Evolutionary conservation across 2,888 invertebrate species (phyloP).

Genomic region (Thecophora atra): DNA sequence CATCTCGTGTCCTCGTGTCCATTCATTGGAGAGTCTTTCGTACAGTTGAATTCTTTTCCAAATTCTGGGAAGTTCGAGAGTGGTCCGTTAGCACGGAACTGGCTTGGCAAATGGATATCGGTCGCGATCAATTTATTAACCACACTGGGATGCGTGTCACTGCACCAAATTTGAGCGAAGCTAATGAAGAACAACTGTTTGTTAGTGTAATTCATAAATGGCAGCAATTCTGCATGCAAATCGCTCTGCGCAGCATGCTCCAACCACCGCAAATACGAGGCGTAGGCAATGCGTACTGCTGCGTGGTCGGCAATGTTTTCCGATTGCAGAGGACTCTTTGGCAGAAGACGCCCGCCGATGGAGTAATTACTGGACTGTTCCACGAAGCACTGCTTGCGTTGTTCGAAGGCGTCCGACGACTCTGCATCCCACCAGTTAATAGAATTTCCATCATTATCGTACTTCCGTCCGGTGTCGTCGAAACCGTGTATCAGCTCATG

Average conservation of each 20-base stretch:
- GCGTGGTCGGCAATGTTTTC: conserved; percentile 64
- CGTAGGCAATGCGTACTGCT: conserved; percentile 58
- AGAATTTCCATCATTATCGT: conserved; percentile 53
- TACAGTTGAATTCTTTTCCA: conserved; percentile 57
- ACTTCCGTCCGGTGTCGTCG: conserved; percentile 57
- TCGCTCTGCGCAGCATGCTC: conserved; percentile 35
- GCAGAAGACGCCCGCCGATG: conserved; percentile 50
- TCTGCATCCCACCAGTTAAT: conserved; percentile 58
- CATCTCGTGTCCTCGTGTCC: conserved; percentile 55
- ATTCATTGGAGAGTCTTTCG: conserved; percentile 53
- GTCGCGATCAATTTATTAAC: conserved; percentile 46
- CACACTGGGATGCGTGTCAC: conserved; percentile 47
- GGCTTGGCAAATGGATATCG: conserved; percentile 52
- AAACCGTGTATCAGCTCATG: conserved; percentile 62
- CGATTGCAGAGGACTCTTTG: conserved; percentile 50
- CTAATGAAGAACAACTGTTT: conserved; percentile 61
- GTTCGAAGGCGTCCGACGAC: conserved; percentile 49
- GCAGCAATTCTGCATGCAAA: conserved; percentile 50
- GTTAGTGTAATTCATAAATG: conserved; percentile 53
- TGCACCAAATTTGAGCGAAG: conserved; percentile 61
- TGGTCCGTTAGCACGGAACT: conserved; percentile 57
- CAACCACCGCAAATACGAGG: conserved; percentile 57
- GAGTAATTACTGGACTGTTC: conserved; percentile 54
- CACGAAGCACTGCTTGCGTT: conserved; percentile 54
- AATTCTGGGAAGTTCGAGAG: conserved; percentile 58